Conservation (phyloP, 2,797 vertebrate species). For the Cheirogaleus major region DNA sequence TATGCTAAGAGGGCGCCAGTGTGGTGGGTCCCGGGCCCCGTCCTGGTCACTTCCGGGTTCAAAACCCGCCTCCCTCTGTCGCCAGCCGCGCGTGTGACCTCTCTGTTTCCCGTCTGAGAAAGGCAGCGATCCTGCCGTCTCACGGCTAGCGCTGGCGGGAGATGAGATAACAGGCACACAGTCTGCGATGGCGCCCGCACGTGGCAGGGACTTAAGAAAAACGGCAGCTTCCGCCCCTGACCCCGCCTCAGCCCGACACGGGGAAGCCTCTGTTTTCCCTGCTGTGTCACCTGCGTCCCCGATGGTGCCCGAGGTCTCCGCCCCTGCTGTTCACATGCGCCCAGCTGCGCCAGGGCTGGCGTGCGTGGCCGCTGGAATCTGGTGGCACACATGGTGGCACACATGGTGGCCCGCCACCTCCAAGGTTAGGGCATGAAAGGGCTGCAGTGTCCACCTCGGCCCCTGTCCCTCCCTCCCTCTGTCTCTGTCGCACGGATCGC, state of each 20-base stretch:
- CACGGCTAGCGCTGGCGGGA: neutral
- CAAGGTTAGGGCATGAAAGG: neutral
- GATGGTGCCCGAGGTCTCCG: neutral
- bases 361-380: neutral
- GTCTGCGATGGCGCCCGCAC: neutral
- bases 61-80: accelerated
- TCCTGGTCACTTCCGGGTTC: accelerated
- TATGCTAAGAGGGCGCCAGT: no score
- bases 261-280: neutral
- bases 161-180: neutral
- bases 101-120: neutral
- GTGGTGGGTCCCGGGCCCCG: accelerated
- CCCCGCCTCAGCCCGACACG: no score
- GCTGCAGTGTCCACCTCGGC: accelerated
- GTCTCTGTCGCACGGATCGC: accelerated
- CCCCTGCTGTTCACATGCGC: neutral
- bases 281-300: neutral
- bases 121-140: no score
- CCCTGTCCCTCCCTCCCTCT: neutral
- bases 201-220: neutral
- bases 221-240: accelerated
- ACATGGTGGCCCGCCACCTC: no score
- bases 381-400: no score
- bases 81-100: accelerated
- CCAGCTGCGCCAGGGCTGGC: neutral